Percentiles rank a stretch among this genome's conserved stretches.
Conservation (phyloP, 1,140 invertebrate species). For the Lithobius niger region DNA sequence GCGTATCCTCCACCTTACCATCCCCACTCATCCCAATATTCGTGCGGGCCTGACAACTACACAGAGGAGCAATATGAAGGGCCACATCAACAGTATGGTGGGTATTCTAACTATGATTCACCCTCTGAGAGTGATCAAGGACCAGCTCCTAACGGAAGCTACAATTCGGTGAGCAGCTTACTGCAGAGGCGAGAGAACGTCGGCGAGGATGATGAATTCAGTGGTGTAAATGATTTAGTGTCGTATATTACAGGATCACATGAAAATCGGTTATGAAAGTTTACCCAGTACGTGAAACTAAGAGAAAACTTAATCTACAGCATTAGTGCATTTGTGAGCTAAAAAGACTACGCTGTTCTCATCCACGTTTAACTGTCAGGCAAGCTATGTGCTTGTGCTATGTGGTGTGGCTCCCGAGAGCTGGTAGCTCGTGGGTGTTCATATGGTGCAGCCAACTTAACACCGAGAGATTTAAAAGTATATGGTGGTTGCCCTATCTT, state of each 20-base stretch:
- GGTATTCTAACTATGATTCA: constrained; percentile 8
- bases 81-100: constrained; percentile 22
- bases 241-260: constrained; percentile 57
- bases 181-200: constrained; percentile 22
- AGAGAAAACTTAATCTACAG: no score
- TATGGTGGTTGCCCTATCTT: no score
- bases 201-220: constrained; percentile 54
- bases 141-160: constrained; percentile 19
- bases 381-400: no score
- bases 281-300: no score
- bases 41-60: constrained; percentile 24
- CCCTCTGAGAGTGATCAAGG: constrained; percentile 16
- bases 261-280: constrained; percentile 9
- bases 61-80: background rate
- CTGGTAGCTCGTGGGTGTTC: no score
- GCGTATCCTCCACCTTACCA: constrained; percentile 35
- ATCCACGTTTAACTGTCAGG: no score
- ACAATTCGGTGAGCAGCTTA: constrained; percentile 21
- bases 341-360: no score
- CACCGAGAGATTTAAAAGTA: no score
- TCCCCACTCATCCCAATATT: constrained; percentile 26
- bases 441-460: no score
- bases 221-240: constrained; percentile 69
- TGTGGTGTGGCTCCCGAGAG: no score
- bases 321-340: no score